These are phyloP conservation scores for Mesorhabditis spiculigera DNA, from an alignment of 2,888 invertebrate species.

Conservation along the genomic window DNA sequence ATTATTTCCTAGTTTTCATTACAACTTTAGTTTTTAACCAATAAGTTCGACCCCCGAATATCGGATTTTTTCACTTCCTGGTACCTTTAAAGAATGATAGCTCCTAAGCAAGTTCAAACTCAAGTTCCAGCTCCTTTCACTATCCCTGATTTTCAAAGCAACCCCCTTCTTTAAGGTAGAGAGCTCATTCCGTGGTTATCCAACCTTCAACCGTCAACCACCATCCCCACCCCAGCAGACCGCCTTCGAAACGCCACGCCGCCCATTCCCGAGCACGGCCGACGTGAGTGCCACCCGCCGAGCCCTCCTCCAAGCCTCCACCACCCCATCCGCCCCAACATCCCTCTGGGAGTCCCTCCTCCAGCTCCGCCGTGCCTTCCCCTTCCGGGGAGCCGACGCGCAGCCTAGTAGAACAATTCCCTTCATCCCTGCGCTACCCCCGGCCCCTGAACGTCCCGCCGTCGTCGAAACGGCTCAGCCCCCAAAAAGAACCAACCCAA, in stretches of 20 bases:
- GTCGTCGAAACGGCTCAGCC: background rate
- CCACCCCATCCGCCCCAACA: background rate
- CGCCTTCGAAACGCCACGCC: background rate
- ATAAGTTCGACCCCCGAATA: too few relatives aligned
- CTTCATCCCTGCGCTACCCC: background rate
- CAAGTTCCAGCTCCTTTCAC: too few relatives aligned
- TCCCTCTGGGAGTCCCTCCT: conserved; percentile 1
- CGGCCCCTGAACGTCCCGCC: background rate
- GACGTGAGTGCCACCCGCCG: conserved; percentile 3
- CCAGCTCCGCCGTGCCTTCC: background rate
- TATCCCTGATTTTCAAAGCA: too few relatives aligned
- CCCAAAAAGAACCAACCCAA: background rate
- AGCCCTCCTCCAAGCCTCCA: background rate
- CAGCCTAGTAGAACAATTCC: background rate
- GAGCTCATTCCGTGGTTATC: background rate
- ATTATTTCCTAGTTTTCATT: too few relatives aligned
- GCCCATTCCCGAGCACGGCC: background rate
- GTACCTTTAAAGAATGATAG: too few relatives aligned
- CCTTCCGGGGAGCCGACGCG: background rate
- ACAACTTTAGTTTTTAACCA: too few relatives aligned
- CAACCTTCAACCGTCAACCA: conserved; percentile 1
- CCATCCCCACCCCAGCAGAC: background rate
- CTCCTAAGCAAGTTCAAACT: too few relatives aligned
- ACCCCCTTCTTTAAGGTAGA: background rate
- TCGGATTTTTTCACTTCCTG: too few relatives aligned